A percentile compares a stretch with the other conserved stretches of the same genome.
These are phyloP conservation scores for Belgica antarctica DNA, from an alignment of 2,888 invertebrate genomes.

Conservation along the genomic window DNA sequence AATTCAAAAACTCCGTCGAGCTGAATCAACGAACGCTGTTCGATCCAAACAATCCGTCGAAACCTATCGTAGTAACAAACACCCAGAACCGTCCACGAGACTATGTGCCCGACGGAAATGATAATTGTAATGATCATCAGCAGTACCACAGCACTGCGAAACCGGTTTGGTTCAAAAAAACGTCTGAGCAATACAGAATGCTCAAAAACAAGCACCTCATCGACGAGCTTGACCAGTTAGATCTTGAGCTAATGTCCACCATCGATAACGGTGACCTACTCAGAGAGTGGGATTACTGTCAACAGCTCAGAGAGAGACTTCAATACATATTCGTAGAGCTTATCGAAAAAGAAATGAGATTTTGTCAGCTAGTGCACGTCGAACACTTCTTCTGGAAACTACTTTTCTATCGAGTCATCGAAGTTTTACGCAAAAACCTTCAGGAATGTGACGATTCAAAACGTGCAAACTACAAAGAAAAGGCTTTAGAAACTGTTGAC, in stretches of 20 bases:
- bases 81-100: constrained; percentile 33
- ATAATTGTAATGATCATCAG: constrained; percentile 36
- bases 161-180: constrained; percentile 11
- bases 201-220: constrained; percentile 63
- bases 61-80: constrained; percentile 68
- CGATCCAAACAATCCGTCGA: constrained; percentile 66
- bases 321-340: constrained; percentile 68
- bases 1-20: constrained; percentile 32
- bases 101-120: constrained; percentile 34
- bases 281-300: constrained; percentile 66
- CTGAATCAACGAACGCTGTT: constrained; percentile 53
- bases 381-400: constrained; percentile 92
- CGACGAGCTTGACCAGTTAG: constrained; percentile 66
- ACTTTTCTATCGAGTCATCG: constrained; percentile 83
- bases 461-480: constrained; percentile 64
- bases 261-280: constrained; percentile 62
- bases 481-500: constrained; percentile 54
- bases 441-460: constrained; percentile 62
- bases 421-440: constrained; percentile 71
- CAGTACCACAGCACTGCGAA: constrained; percentile 24
- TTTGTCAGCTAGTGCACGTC: constrained; percentile 80
- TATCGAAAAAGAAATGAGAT: constrained; percentile 75
- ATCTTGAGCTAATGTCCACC: constrained; percentile 66
- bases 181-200: constrained; percentile 47
- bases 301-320: constrained; percentile 61